Percentiles rank a stretch among this genome's conserved stretches.
Evolutionary conservation across 2,113 vertebrate species (phyloP).

Genomic region (Rutilus rutilus): DNA sequence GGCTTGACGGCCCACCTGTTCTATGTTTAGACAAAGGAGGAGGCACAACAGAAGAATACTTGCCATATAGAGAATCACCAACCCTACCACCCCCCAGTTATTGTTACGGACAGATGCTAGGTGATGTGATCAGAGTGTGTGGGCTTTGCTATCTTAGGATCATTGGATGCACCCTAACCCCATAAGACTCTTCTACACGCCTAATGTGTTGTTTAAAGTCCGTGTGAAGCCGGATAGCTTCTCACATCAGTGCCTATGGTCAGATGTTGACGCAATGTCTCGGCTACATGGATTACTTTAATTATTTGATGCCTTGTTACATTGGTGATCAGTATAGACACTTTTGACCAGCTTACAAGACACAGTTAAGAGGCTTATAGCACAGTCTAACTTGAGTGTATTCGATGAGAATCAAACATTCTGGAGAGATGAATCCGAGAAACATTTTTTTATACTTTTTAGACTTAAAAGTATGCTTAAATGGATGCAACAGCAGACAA

Average conservation of each 20-base stretch:
- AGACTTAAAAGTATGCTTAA: background rate
- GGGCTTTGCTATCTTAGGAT: slow-evolving; percentile 59
- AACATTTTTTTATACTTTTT: too few relatives aligned
- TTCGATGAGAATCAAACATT: background rate
- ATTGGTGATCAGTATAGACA: slow-evolving; percentile 19
- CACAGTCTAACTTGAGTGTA: background rate
- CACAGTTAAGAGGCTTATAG: background rate
- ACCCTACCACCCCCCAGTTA: slow-evolving; percentile 38
- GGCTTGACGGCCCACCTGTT: slow-evolving; percentile 47
- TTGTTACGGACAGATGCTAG: slow-evolving; percentile 55
- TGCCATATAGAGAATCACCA: slow-evolving; percentile 59
- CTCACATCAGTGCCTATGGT: slow-evolving; percentile 22
- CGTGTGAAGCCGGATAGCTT: slow-evolving; percentile 39
- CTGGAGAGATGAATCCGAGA: background rate
- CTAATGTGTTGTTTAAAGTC: slow-evolving; percentile 26
- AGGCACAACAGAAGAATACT: slow-evolving; percentile 57
- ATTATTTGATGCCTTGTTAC: slow-evolving; percentile 30
- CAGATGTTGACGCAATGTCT: slow-evolving; percentile 10
- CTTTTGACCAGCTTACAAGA: background rate
- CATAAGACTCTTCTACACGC: background rate
- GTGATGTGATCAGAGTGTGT: slow-evolving; percentile 30
- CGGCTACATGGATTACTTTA: slow-evolving; percentile 34
- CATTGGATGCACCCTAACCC: slow-evolving; percentile 1
- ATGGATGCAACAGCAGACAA: too few relatives aligned
- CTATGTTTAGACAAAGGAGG: slow-evolving; percentile 69